A percentile compares a stretch with the other conserved stretches of the same genome.
Evolutionary conservation across 2,797 vertebrate species (phyloP).

Genomic region (Crocidura indochinensis): DNA sequence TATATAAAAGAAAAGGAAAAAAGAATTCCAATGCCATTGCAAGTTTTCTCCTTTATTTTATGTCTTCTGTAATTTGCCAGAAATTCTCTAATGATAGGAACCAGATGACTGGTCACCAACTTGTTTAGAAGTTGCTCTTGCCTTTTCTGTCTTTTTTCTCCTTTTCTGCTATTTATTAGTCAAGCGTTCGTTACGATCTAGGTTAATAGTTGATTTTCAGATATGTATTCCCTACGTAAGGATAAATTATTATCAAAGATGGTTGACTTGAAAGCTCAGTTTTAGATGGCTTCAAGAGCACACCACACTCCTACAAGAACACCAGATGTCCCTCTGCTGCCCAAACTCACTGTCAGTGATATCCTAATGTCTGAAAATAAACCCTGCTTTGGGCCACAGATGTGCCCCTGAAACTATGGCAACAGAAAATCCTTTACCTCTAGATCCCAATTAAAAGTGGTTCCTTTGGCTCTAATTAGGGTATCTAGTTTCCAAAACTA

Average conservation of each 20-base stretch:
- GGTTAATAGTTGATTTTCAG: conserved; percentile 49
- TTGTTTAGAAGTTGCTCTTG: neutral
- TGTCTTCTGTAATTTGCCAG: neutral
- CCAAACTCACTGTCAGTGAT: conserved; percentile 49
- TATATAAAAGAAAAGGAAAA: too few species aligned
- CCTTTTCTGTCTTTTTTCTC: neutral
- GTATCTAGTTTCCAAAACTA: conserved; percentile 79
- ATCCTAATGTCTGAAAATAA: conserved; percentile 78
- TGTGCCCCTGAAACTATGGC: conserved; percentile 81
- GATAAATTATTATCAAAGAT: neutral
- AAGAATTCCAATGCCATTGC: neutral
- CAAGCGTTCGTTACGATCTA: neutral
- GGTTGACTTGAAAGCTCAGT: neutral
- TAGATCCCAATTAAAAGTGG: conserved; percentile 83
- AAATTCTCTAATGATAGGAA: neutral
- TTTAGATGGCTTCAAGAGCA: neutral
- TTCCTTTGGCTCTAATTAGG: conserved; percentile 79
- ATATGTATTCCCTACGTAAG: neutral
- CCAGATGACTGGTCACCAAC: neutral
- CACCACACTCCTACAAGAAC: conserved; percentile 8
- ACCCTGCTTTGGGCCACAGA: conserved; percentile 70
- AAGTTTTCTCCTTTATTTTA: neutral
- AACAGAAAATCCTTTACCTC: conserved; percentile 82
- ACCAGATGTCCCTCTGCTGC: conserved; percentile 76
- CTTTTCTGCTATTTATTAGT: neutral